Conservation (phyloP, 1,140 invertebrate species). For the Charaxes varanes region DNA sequence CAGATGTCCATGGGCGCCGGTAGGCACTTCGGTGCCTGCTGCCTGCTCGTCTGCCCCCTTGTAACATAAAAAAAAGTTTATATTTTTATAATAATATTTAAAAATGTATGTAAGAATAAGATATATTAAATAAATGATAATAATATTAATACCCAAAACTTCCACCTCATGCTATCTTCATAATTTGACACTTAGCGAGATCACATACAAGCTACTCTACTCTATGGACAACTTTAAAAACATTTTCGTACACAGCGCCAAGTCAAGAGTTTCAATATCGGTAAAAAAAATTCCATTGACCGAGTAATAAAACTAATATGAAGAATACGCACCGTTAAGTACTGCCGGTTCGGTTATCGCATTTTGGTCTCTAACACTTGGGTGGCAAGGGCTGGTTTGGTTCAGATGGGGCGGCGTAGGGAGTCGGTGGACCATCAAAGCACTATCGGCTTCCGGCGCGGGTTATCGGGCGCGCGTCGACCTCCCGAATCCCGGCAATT, state of each 20-base stretch:
- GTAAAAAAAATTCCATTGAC: constrained; percentile 15
- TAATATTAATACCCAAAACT: no score
- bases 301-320: constrained; percentile 17
- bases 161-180: no score
- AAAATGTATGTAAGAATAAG: no score
- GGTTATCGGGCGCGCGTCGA: constrained; percentile 50
- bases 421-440: constrained; percentile 49
- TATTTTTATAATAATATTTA: no score
- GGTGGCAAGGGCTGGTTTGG: constrained; percentile 1
- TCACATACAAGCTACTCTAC: no score
- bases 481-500: constrained; percentile 65
- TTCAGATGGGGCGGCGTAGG: constrained; percentile 1
- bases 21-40: no score
- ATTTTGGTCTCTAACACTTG: constrained; percentile 5
- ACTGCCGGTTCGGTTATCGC: constrained; percentile 2
- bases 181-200: no score
- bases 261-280: constrained; percentile 8
- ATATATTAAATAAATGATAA: no score
- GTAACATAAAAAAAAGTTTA: no score
- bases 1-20: no score
- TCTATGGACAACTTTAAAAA: constrained; percentile 9
- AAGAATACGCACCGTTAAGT: constrained; percentile 15
- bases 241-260: constrained; percentile 9
- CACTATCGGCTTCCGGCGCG: constrained; percentile 61
- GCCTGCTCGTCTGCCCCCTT: no score